Base-by-base conservation (phyloP, 1,140 invertebrate species). In the Drosophila pallidifrons region DNA sequence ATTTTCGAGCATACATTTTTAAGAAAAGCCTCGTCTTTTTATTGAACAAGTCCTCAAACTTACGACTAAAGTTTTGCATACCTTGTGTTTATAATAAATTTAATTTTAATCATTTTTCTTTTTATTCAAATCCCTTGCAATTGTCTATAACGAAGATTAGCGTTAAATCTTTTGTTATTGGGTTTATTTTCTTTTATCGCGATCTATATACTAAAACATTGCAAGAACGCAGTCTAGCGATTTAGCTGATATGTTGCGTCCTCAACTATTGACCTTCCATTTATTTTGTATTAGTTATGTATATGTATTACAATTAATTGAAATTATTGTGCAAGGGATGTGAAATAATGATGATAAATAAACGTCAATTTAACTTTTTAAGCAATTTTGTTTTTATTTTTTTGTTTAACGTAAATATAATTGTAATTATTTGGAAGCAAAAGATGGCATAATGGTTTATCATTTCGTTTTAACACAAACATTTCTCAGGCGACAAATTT, bases 341-440 rank as follows among this genome's bases (percentile, higher is more conserved):
- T 63, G 6, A 30, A 61, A 47, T 28, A 55, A n/a, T 32, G 15
- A 43, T 55, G 35, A 32, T 74, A 88, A 88, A 82, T 65, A 87
- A 88, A 87, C 79, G 87, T 76, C 65, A 71, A 76, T 77, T 82
- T 75, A 79, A 88, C 83, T 87, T 88, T 87, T 88, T 41, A 87
- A 87, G 80, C 75, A 88, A 38, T 63, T 81, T 32, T 67, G 54
- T 59, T 85, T 77, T 75, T 77, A 76, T 76, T 81, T 52, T 66
- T 63, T 87, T 47, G 20, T 25, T 25, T 10, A 86, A 87, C 82
- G 82, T 87, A 87, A 75, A 79, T 61, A 82, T 72, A 87, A 82
- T 65, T 74, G 69, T 87, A 86, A 79, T 86, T 88, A 87, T 87
- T 87, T 87, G 82, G 83, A 87, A 87, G 82, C 82, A 82, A 88